These are phyloP conservation scores for Atta texana DNA, from an alignment of 1,140 invertebrate species.

Conservation along the genomic window DNA sequence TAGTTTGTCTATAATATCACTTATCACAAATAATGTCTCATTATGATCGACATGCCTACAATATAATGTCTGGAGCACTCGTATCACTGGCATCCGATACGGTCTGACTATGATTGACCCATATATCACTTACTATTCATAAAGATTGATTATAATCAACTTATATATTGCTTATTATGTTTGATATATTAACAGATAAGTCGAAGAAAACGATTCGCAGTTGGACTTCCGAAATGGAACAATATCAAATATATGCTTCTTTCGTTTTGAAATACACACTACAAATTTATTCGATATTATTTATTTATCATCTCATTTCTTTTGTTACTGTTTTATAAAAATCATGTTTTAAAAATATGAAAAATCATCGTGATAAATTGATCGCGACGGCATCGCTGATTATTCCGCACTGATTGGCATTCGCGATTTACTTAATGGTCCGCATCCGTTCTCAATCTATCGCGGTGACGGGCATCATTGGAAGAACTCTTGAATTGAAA, in stretches of 20 bases:
- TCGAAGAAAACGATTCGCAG: background rate
- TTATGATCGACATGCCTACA: background rate
- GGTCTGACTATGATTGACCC: conserved; percentile 9
- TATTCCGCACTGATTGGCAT: background rate
- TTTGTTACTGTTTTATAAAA: background rate
- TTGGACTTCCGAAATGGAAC: background rate
- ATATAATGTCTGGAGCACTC: background rate
- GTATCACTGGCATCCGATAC: conserved; percentile 12
- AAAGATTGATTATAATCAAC: background rate
- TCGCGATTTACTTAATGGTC: conserved; percentile 23
- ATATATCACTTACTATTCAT: conserved; percentile 33
- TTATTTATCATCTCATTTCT: background rate
- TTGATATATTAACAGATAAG: background rate
- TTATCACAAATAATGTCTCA: conserved; percentile 17
- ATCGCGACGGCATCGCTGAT: background rate
- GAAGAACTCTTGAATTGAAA: background rate
- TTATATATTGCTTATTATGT: conserved; percentile 2
- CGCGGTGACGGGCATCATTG: background rate
- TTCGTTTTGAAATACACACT: background rate
- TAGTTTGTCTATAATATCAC: conserved; percentile 6
- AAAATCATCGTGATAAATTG: conserved; percentile 15
- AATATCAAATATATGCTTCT: background rate
- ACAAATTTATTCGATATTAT: background rate
- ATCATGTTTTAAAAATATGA: background rate
- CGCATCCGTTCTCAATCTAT: background rate